A percentile compares a stretch with the other conserved stretches of the same genome.
These are phyloP conservation scores for Paramisgurnus dabryanus DNA, from an alignment of 2,113 vertebrate species.

Conservation along the genomic window DNA sequence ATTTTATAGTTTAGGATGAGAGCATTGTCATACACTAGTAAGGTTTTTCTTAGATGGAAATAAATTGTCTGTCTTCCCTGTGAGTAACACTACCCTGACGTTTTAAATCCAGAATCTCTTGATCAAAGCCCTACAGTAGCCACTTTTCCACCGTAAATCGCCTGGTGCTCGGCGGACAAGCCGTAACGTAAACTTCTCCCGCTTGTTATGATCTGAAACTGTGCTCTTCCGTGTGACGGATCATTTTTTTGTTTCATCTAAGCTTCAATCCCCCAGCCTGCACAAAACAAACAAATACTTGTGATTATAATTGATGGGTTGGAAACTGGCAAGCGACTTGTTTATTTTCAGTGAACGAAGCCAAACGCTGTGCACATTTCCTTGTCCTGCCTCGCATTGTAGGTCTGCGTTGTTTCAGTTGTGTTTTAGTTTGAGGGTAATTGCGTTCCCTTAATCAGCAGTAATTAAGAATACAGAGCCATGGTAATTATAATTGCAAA, in stretches of 20 bases:
- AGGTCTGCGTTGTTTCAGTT: conserved; percentile 73
- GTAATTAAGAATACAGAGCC: conserved; percentile 51
- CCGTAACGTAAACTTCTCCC: conserved; percentile 38
- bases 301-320: conserved; percentile 75
- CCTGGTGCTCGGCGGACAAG: conserved; percentile 22
- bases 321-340: conserved; percentile 64
- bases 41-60: not conserved
- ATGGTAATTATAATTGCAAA: conserved; percentile 61
- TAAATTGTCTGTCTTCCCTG: not conserved
- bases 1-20: too few species aligned
- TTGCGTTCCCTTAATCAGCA: conserved; percentile 59
- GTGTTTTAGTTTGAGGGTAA: conserved; percentile 67
- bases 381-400: conserved; percentile 54
- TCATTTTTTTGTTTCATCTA: conserved; percentile 58
- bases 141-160: conserved; percentile 23
- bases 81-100: conserved; percentile 4
- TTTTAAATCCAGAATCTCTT: conserved; percentile 11
- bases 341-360: conserved; percentile 65
- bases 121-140: conserved; percentile 47
- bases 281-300: conserved; percentile 73
- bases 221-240: conserved; percentile 47
- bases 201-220: conserved; percentile 23
- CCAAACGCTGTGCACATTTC: conserved; percentile 22
- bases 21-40: not conserved
- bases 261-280: conserved; percentile 59